phyloP scores from a whole-genome alignment of 30 jellyfish, hydroid and myxozoan genomes.

The Phacellophora camtschatica region DNA sequence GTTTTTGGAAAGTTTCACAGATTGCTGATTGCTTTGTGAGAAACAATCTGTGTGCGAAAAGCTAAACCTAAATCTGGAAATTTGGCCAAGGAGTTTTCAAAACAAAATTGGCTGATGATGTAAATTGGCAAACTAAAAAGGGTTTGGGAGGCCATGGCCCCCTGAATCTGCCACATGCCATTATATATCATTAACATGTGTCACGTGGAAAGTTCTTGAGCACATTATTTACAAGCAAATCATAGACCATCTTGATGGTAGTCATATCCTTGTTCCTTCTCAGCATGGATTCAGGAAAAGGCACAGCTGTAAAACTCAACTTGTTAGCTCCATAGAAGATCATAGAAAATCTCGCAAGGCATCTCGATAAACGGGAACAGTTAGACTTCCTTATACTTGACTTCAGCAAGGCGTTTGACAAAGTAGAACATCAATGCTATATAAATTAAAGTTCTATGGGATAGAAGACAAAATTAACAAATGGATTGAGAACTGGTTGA shows the following conservation, averaged over 20 bases:
- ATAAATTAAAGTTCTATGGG: neutral
- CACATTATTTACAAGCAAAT: slow-evolving; percentile 8
- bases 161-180: no score
- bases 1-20: no score
- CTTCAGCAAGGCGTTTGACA: slow-evolving; percentile 39
- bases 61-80: no score
- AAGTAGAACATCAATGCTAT: slow-evolving; percentile 12
- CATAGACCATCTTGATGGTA: slow-evolving; percentile 28
- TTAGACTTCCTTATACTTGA: slow-evolving; percentile 2
- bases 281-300: slow-evolving; percentile 33
- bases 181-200: no score
- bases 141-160: no score
- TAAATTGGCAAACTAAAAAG: no score
- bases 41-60: no score
- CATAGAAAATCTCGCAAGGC: slow-evolving; percentile 13
- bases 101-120: no score
- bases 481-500: slow-evolving; percentile 18
- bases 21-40: no score
- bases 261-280: slow-evolving; percentile 1
- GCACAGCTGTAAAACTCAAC: slow-evolving; percentile 25
- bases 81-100: no score
- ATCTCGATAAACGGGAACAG: neutral
- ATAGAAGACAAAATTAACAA: slow-evolving; percentile 1
- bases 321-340: slow-evolving; percentile 22
- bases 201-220: slow-evolving; percentile 22